Evolutionary conservation across 2,113 vertebrate genomes (phyloP), one percentile per base, ranked within the genome.

Genomic region (Daphoenositta chrysoptera): DNA sequence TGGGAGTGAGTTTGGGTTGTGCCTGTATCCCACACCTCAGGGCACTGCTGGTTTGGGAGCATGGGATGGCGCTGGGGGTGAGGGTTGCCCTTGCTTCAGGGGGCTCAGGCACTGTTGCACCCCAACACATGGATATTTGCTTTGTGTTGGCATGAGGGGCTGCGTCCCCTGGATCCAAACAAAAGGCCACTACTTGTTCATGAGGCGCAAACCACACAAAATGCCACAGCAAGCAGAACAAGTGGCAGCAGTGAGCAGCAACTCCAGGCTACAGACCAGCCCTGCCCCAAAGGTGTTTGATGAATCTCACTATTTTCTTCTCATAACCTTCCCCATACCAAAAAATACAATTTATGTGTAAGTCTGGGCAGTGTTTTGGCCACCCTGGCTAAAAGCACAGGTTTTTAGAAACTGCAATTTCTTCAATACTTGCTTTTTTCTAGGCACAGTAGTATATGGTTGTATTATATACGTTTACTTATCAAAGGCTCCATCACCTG

Each of bases 21-120:
- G 92, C 54, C 51, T 10, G 53, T 7, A 11, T 15, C 42, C 42
- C 2, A 2, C 5, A 7, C 63, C 63, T 8, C 4, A 0, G 19
- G 13, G 44, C 9, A 0, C 2, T 1, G 50, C 64, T 22, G 75
- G 16, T 11, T 2, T 7, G 0, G 37, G 45, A 2, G 28, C 2
- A 0, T 0, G 6, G 75, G 73, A 3, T 1, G 0, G 45, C 0
- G 11, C 85, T 3, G 40, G 12, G 10, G 68, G 3, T 1, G 3
- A 21, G 7, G 20, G 58, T 60, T 45, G 28, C 42, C 21, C 2
- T 10, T 5, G 6, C 53, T 40, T 26, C 0, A 0, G 16, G 15
- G 56, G 3, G 60, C 71, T 53, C 42, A 1, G 76, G 18, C 73
- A 2, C 58, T 20, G 1, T 3, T 10, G 4, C 1, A 4, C 10